Base-by-base conservation (phyloP, 92 coral and sea anemone genomes). In the Montipora capitata region DNA sequence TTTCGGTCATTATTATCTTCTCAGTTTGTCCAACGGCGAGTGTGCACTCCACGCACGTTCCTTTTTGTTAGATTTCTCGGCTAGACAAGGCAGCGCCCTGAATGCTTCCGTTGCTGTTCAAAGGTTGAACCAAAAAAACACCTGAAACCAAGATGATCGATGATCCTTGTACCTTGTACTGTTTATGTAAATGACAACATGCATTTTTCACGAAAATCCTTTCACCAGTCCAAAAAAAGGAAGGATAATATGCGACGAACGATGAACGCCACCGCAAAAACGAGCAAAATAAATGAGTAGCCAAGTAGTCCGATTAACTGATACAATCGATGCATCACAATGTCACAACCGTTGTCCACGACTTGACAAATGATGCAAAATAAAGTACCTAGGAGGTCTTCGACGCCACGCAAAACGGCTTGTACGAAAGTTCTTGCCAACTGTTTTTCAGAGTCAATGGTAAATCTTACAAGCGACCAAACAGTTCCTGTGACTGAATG, bases 231-330 rank as follows among this genome's bases (percentile, higher is more conserved):
- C 11, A 44, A 43, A 83, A 43, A 43, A 4, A 83, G 17, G 18
- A 81, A 43, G 0, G 87, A 83, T 1, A 73, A 42, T 20, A 72
- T 59, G 10, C 87, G 59, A 2, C 35, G 69, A 72, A 42, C 8
- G 49, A 62, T 13, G 4, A 41, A 72, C 4, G 11, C 58, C 27
- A 72, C 48, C 8, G 79, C 79, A 7, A 73, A 83, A 39, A 20
- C 39, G 35, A 20, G 17, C 3, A 57, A n/a, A 7, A 83, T 41
- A 42, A 83, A 65, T 3, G 43, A 72, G 45, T 72, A 83, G 17
- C 79, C 44, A 20, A 83, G 9, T 0, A 58, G 40, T 3, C 72
- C 20, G 20, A 72, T 43, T 2, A 72, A 52, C 38, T 83, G 70
- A 43, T 40, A 78, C 3, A 72, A 41, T 57, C 72, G 62, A 43